These are phyloP conservation scores for Drosophila lacteicornis DNA, from an alignment of 1,140 invertebrate genomes.

Conservation along the genomic window DNA sequence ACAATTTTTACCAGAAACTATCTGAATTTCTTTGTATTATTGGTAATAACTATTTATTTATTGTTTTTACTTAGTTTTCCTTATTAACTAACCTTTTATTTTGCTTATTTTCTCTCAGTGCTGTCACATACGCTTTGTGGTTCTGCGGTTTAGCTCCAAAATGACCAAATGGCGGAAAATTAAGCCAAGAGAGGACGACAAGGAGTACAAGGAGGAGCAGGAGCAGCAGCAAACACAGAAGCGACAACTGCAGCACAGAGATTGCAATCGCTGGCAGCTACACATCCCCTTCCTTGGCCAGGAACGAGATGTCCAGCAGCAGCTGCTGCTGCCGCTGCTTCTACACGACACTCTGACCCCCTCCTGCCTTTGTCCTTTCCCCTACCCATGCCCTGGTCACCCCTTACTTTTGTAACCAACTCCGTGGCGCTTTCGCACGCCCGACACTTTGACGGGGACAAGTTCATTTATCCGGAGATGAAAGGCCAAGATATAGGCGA, in stretches of 20 bases:
- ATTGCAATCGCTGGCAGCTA: conserved; percentile 72
- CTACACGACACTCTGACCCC: conserved; percentile 62
- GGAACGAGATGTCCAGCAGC: conserved; percentile 54
- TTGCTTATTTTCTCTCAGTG: conserved; percentile 4
- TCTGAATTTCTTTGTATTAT: neutral
- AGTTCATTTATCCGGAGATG: conserved; percentile 64
- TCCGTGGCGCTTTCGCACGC: conserved; percentile 57
- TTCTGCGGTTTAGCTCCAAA: conserved; percentile 38
- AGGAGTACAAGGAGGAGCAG: conserved; percentile 1
- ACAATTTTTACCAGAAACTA: neutral
- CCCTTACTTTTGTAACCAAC: conserved; percentile 2
- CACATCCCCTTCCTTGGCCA: conserved; percentile 41
- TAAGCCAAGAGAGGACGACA: conserved; percentile 31
- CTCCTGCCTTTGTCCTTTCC: neutral
- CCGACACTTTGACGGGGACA: conserved; percentile 75
- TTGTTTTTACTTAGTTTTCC: neutral
- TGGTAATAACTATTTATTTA: neutral
- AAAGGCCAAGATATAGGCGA: conserved; percentile 13
- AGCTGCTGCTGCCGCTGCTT: conserved; percentile 44
- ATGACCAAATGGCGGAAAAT: conserved; percentile 82
- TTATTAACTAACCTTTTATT: too few species aligned
- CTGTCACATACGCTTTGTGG: conserved; percentile 65
- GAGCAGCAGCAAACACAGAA: conserved; percentile 33
- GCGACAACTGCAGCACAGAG: conserved; percentile 51
- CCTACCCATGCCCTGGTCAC: conserved; percentile 1